Evolutionary conservation across 2,888 invertebrate genomes (phyloP).

Genomic region (Monopis laevigella): DNA sequence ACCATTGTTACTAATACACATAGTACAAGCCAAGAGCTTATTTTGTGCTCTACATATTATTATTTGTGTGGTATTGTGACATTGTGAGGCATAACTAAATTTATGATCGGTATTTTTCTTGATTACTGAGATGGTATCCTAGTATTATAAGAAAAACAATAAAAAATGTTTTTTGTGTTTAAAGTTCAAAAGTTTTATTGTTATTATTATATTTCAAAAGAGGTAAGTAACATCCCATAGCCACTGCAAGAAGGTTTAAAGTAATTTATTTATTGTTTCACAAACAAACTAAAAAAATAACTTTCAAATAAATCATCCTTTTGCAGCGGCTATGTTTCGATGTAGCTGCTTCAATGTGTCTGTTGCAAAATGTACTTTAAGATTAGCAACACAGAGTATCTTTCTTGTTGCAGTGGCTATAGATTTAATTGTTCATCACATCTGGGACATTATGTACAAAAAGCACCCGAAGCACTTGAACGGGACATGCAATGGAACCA

Average conservation of each 20-base stretch:
- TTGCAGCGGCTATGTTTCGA: constrained; percentile 69
- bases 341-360: constrained; percentile 51
- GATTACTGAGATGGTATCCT: too few species aligned
- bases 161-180: too few species aligned
- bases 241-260: constrained; percentile 49
- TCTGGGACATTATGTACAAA: constrained; percentile 91
- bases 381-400: too few species aligned
- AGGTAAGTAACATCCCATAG: constrained; percentile 55
- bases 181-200: too few species aligned
- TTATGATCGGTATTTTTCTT: too few species aligned
- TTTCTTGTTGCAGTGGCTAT: constrained; percentile 94
- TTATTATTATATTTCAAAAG: constrained; percentile 10
- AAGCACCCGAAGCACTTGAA: constrained; percentile 29
- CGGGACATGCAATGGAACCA: constrained; percentile 34
- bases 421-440: constrained; percentile 99
- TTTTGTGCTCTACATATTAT: too few species aligned
- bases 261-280: neutral
- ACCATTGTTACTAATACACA: too few species aligned
- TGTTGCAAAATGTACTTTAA: too few species aligned
- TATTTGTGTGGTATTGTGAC: too few species aligned
- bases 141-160: too few species aligned
- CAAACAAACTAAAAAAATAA: constrained; percentile 9
- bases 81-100: too few species aligned
- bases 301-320: constrained; percentile 16
- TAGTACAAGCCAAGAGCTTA: too few species aligned